Evolutionary conservation across 2,113 vertebrate species (phyloP).

Genomic region (Penelope pileata): DNA sequence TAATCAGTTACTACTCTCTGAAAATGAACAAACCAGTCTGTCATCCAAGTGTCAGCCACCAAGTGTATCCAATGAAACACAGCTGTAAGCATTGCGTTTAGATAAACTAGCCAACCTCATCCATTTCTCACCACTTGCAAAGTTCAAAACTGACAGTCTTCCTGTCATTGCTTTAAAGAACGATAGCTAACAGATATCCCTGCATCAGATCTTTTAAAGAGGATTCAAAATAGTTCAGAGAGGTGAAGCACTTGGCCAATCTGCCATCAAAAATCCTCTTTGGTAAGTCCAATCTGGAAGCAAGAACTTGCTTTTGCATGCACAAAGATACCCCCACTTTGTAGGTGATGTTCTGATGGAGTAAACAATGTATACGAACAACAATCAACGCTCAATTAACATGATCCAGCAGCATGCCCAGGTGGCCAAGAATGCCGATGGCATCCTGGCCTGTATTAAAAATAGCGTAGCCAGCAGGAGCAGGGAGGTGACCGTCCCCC

Average conservation of each 20-base stretch:
- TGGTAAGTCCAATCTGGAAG: not conserved
- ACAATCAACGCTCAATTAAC: too few relatives aligned
- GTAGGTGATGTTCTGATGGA: not conserved
- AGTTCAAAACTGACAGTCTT: conserved; percentile 11
- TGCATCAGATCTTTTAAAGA: not conserved
- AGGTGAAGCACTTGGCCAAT: not conserved
- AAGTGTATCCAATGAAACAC: conserved; percentile 1
- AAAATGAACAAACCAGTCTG: not conserved
- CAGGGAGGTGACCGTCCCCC: too few relatives aligned
- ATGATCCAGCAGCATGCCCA: too few relatives aligned
- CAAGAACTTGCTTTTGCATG: not conserved
- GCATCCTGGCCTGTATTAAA: too few relatives aligned
- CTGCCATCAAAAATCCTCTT: not conserved
- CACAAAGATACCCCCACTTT: not conserved
- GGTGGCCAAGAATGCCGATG: too few relatives aligned
- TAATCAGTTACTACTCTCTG: not conserved
- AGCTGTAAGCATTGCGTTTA: not conserved
- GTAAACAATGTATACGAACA: not conserved
- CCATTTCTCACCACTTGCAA: not conserved
- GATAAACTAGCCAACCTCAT: not conserved
- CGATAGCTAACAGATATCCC: not conserved
- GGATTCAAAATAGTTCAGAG: not conserved
- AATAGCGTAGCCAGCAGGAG: too few relatives aligned
- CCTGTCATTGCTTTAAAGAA: not conserved
- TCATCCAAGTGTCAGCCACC: not conserved